Evolutionary conservation across 2,113 vertebrate genomes (phyloP), one percentile per base, ranked within the genome.

Genomic region (Choloepus hoffmanni): DNA sequence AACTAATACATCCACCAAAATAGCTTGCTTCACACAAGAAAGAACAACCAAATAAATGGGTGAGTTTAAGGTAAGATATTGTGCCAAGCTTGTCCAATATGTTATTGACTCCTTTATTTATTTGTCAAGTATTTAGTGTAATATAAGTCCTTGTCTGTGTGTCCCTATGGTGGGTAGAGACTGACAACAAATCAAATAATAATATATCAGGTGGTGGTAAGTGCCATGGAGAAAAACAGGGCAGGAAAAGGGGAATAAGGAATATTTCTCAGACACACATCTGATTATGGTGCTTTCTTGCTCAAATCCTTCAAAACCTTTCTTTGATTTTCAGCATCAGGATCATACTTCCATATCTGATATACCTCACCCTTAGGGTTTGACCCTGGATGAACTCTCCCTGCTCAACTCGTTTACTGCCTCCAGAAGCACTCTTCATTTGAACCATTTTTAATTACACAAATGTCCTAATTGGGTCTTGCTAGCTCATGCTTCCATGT

Each of bases 141-240:
- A 89, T 26, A 53, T 43, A 81, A 62, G 18, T 76, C 21, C 28
- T 67, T 78, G 53, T 26, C 72, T 92, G 4, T 36, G n/a, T 89
- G 28, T 48, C 14, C 30, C 88, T 78, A 67, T 85, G 65, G 4
- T 48, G 6, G 40, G 7, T 9, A 24, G 62, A 83, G 30, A 89
- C 13, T 94, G 86, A 94, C 19, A 78, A 45, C 53, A 81, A 65
- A 72, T 82, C 83, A 91, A 33, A 83, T 58, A 19, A 18, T n/a
- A 45, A 26, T 68, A 26, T 68, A 18, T 87, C 72, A 50, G 53
- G 7, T 76, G 11, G 12, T 62, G 55, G 40, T 16, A 92, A 92
- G 33, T 36, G 7, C 72, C 9, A 65, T 23, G 40, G 28, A 79
- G 30, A 13, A 55, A 70, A 36, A 55, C 2, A 82, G 87, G 85